Conservation (phyloP, 1,140 invertebrate species). For the Halyomorpha halys region DNA sequence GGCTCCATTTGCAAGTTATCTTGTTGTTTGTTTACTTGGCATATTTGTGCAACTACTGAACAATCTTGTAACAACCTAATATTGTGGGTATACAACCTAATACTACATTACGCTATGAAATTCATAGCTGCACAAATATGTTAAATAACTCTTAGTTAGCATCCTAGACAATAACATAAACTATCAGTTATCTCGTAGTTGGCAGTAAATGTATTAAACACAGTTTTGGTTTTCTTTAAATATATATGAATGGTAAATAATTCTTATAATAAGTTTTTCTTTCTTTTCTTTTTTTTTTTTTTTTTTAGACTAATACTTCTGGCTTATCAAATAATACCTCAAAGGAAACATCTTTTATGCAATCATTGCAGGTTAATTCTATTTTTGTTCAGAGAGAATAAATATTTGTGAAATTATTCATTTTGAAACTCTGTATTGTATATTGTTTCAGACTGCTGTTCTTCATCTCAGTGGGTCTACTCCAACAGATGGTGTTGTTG, state of each 20-base stretch:
- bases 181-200: too few relatives aligned
- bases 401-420: background rate
- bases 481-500: conserved; percentile 26
- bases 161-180: too few relatives aligned
- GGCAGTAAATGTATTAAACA: too few relatives aligned
- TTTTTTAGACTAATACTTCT: conserved; percentile 26
- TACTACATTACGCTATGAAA: too few relatives aligned
- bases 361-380: conserved; percentile 24
- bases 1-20: too few relatives aligned
- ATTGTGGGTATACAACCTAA: too few relatives aligned
- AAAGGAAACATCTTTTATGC: conserved; percentile 26
- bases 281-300: background rate
- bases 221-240: background rate
- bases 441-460: conserved; percentile 32
- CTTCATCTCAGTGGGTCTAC: conserved; percentile 29
- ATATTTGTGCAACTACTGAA: too few relatives aligned
- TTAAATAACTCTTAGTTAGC: too few relatives aligned
- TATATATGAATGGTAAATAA: background rate
- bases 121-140: too few relatives aligned
- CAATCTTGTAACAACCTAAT: too few relatives aligned
- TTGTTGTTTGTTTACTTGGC: too few relatives aligned
- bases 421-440: background rate
- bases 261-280: background rate
- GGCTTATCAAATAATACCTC: conserved; percentile 20
- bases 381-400: background rate